Base-by-base conservation (phyloP, 2,113 vertebrate species). In the Calyptomena viridis region DNA sequence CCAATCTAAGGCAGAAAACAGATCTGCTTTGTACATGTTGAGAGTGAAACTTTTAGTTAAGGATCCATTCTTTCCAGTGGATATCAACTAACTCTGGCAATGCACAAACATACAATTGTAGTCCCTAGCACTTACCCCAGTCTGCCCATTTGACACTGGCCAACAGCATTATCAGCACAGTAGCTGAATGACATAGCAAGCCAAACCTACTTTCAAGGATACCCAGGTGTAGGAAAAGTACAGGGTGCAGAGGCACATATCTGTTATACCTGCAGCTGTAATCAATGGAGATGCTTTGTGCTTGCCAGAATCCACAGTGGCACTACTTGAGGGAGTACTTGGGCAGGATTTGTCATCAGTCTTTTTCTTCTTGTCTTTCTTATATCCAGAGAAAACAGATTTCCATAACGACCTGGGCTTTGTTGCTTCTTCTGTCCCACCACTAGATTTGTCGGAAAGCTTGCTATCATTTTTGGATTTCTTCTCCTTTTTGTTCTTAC, bases 291-390 rank as follows among this genome's bases (percentile, higher is more conserved):
- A 96, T 6, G 82, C 47, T 96, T 97, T 98, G 94, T 97, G 98
- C 96, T 98, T 99, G 90, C 98, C 98, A 3, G 99, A 99, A 92
- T 99, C 99, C 92, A 98, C 98, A 2, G 99, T 99, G 96, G 98
- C 98, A 74, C 98, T 98, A 39, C 99, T 99, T 31, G 99, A 99
- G 1, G 99, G 98, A 5, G 99, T 99, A 96, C 99, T 99, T 5
- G 99, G 98, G 85, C 98, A 98, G 3, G 99, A 99, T 88, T 98
- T 99, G 19, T 99, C 98, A 0, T 99, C 99, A 1, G 94, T 44
- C 84, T 99, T 99, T 95, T 99, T 99, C 97, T 99, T 99, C 84
- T 99, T 99, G 97, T 99, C 99, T 95, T 99, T 99, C 96, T 99
- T 99, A 96, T 99, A 99, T 11, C 99, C 99, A 2, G 99, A 99